Evolutionary conservation across 2,113 vertebrate genomes (phyloP).

Genomic region (Nanorana parkeri): DNA sequence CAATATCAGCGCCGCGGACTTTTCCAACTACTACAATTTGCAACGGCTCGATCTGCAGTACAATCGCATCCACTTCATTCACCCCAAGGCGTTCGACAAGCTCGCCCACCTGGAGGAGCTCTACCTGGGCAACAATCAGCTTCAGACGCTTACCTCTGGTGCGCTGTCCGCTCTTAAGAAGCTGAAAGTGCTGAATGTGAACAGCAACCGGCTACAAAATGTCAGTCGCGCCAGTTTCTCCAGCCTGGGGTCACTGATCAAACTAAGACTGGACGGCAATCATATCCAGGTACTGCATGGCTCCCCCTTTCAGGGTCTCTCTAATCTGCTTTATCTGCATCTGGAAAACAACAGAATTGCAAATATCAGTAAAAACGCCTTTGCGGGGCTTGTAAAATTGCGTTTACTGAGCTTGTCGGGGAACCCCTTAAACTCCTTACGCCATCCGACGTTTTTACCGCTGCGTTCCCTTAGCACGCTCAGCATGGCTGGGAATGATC

Average conservation of each 20-base stretch:
- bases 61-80: slow-evolving; percentile 86
- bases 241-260: slow-evolving; percentile 81
- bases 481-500: slow-evolving; percentile 85
- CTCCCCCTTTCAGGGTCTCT: slow-evolving; percentile 81
- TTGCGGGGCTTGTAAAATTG: slow-evolving; percentile 81
- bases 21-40: slow-evolving; percentile 80
- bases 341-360: slow-evolving; percentile 89
- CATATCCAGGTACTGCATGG: slow-evolving; percentile 80
- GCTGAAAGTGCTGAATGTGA: slow-evolving; percentile 85
- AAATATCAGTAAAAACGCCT: slow-evolving; percentile 85
- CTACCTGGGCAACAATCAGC: slow-evolving; percentile 90
- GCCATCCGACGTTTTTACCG: slow-evolving; percentile 77
- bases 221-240: slow-evolving; percentile 79
- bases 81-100: slow-evolving; percentile 87
- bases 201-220: slow-evolving; percentile 83
- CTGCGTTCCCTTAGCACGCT: slow-evolving; percentile 83
- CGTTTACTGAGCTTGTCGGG: slow-evolving; percentile 89
- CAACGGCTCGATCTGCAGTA: slow-evolving; percentile 90
- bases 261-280: slow-evolving; percentile 89
- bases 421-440: slow-evolving; percentile 85
- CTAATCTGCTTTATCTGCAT: slow-evolving; percentile 87
- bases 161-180: slow-evolving; percentile 82
- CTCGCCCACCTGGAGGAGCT: slow-evolving; percentile 87
- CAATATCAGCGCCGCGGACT: slow-evolving; percentile 87
- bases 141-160: slow-evolving; percentile 76